Conservation (phyloP, 1,140 invertebrate species). For the Copidosoma floridanum region DNA sequence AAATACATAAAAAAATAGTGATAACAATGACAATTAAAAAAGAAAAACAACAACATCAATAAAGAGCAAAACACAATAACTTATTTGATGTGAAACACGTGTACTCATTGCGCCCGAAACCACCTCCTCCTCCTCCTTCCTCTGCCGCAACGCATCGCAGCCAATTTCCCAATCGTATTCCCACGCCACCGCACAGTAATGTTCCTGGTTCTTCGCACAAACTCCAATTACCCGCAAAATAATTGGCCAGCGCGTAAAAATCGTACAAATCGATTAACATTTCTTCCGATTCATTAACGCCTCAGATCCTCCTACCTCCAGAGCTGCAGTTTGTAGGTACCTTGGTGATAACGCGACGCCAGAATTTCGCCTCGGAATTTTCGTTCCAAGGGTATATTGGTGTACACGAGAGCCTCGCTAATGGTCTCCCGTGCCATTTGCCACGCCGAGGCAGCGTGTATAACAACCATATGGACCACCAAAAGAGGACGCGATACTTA, state of each 20-base stretch:
- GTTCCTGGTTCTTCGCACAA: background rate
- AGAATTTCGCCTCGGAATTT: constrained; percentile 48
- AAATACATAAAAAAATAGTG: no score
- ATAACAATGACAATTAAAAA: no score
- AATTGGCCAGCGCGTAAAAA: background rate
- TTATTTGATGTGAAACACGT: no score
- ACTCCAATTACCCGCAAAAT: constrained; percentile 10
- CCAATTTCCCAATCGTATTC: no score
- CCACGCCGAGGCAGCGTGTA: constrained; percentile 31
- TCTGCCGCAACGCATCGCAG: no score
- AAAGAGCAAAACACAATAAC: no score
- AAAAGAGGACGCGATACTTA: constrained; percentile 43
- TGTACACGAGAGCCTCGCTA: constrained; percentile 49
- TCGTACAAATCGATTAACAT: constrained; percentile 24
- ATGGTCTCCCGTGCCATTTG: constrained; percentile 38
- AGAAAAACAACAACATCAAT: no score
- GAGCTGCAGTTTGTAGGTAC: background rate
- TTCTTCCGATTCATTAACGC: constrained; percentile 18
- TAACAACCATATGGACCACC: constrained; percentile 27
- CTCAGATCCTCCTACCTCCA: constrained; percentile 10
- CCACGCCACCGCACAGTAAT: background rate
- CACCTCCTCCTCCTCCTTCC: background rate
- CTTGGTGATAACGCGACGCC: constrained; percentile 41
- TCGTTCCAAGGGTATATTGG: constrained; percentile 45
- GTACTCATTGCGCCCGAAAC: background rate